Percentiles rank a stretch among this genome's conserved stretches.
phyloP scores from a whole-genome alignment of 2,797 vertebrate genomes.

The Peromyscus eremicus region DNA sequence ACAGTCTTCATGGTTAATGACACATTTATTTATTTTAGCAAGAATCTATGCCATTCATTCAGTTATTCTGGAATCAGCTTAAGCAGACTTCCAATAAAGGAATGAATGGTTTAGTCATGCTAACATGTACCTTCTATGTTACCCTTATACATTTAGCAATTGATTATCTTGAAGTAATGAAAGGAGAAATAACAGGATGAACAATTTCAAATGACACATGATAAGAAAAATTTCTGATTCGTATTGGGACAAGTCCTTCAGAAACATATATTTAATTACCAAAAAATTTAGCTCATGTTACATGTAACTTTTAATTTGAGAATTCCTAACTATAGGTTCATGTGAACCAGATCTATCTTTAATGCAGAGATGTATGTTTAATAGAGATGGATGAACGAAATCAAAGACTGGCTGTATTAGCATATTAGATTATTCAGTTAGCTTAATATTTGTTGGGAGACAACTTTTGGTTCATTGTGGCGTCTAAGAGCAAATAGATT shows the following conservation, averaged over 20 bases:
- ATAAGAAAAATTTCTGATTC: slow-evolving; percentile 13
- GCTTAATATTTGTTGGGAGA: not conserved
- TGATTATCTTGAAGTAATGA: not conserved
- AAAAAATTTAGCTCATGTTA: not conserved
- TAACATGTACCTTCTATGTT: not conserved
- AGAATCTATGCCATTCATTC: not conserved
- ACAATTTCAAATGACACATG: not conserved
- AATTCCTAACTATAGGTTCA: not conserved
- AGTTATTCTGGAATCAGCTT: not conserved
- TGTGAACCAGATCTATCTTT: not conserved
- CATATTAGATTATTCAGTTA: not conserved
- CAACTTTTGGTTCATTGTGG: not conserved
- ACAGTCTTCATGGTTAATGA: not conserved
- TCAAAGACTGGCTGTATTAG: not conserved
- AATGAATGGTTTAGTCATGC: not conserved
- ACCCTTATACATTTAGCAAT: not conserved
- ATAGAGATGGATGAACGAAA: not conserved
- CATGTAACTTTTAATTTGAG: not conserved
- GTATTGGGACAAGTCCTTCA: not conserved
- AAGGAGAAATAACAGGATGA: not conserved
- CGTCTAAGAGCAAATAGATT: not conserved
- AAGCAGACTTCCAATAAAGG: not conserved
- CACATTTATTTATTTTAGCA: not conserved
- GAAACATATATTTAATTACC: not conserved
- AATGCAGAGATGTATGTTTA: not conserved